These are phyloP conservation scores for Harpegnathos saltator DNA, from an alignment of 1,140 invertebrate genomes.

Conservation along the genomic window DNA sequence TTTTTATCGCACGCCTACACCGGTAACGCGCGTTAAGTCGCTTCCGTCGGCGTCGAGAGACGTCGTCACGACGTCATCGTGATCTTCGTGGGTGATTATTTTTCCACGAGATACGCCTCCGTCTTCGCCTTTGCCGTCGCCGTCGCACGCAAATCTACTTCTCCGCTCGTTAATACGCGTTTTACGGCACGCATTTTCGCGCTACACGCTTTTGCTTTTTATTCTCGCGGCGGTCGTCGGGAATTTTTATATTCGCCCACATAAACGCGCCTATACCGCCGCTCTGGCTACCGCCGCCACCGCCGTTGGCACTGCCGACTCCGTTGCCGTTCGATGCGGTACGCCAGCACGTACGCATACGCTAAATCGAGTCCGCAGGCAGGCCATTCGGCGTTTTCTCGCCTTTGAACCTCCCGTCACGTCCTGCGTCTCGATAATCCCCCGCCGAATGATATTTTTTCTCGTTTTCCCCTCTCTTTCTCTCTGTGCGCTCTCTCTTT, in stretches of 20 bases:
- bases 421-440: not conserved
- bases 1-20: not conserved
- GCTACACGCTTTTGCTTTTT: slow-evolving; percentile 74
- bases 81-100: slow-evolving; percentile 8
- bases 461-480: not conserved
- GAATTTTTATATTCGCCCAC: slow-evolving; percentile 59
- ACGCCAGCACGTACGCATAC: not conserved
- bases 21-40: not conserved
- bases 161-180: slow-evolving; percentile 59
- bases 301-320: not conserved
- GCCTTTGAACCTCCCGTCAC: no score
- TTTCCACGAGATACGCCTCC: slow-evolving; percentile 22
- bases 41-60: not conserved
- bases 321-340: not conserved
- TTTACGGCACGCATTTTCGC: slow-evolving; percentile 68
- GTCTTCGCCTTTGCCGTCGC: not conserved
- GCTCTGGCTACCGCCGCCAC: not conserved
- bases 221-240: slow-evolving; percentile 54
- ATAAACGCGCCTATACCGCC: not conserved
- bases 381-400: slow-evolving; percentile 3
- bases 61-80: not conserved
- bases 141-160: slow-evolving; percentile 11
- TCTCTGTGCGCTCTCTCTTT: not conserved
- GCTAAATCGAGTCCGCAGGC: slow-evolving; percentile 7
- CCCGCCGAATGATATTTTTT: not conserved